Conservation (phyloP, 2,888 invertebrate species). For the Ophion obscuratus region DNA sequence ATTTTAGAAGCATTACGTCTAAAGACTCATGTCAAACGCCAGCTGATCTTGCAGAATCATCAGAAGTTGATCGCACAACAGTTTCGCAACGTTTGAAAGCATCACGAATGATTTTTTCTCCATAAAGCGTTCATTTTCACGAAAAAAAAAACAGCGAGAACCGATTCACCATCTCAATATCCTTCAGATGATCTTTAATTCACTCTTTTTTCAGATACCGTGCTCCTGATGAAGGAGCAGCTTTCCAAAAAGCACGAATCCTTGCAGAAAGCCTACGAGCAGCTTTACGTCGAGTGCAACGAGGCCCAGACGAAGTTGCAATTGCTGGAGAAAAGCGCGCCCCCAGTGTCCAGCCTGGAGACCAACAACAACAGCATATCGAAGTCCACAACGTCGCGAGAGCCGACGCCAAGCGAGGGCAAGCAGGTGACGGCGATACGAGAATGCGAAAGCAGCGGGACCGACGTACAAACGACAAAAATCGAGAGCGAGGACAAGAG, state of each 20-base stretch:
- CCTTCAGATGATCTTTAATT: not conserved
- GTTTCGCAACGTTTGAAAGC: too few relatives aligned
- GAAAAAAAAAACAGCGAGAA: too few relatives aligned
- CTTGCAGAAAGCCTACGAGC: slow-evolving; percentile 86
- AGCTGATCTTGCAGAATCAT: too few relatives aligned
- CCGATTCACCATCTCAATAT: not conserved
- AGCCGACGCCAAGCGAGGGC: slow-evolving; percentile 18
- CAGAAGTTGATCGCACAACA: too few relatives aligned
- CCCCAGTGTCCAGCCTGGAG: slow-evolving; percentile 18
- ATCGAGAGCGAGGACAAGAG: slow-evolving; percentile 52
- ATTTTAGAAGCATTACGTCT: too few relatives aligned
- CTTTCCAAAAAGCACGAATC: slow-evolving; percentile 85
- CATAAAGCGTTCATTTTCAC: too few relatives aligned
- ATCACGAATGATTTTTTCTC: too few relatives aligned
- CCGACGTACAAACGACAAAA: slow-evolving; percentile 62
- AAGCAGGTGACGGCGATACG: slow-evolving; percentile 23
- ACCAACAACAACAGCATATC: slow-evolving; percentile 63
- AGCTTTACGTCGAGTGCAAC: slow-evolving; percentile 80
- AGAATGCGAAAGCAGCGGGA: slow-evolving; percentile 23
- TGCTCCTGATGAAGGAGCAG: slow-evolving; percentile 82
- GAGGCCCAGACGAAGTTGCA: slow-evolving; percentile 79
- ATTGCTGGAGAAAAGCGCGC: slow-evolving; percentile 51
- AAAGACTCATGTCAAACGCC: too few relatives aligned
- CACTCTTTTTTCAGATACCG: slow-evolving; percentile 77
- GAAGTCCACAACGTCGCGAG: slow-evolving; percentile 11